Conservation (phyloP, 2,113 vertebrate species). For the Microtus montanus region DNA sequence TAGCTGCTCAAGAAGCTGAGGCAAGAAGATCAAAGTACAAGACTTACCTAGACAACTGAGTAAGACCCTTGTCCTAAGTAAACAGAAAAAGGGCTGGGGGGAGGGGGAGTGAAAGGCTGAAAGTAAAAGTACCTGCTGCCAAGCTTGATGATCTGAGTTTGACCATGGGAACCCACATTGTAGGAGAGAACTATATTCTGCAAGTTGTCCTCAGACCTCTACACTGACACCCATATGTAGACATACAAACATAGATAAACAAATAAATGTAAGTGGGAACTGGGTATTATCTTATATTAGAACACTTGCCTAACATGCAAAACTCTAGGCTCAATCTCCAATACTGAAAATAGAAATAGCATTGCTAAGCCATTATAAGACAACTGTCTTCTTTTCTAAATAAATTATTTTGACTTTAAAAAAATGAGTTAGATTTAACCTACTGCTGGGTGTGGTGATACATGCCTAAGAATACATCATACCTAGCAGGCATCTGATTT, state of each 20-base stretch:
- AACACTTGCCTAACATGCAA: neutral
- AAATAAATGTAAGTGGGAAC: no score
- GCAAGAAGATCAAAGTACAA: neutral
- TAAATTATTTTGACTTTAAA: constrained; percentile 51
- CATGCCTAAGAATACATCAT: neutral
- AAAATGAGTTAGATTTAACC: neutral
- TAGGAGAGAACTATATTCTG: neutral
- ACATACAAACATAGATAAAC: neutral
- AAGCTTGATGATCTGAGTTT: neutral
- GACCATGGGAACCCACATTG: neutral
- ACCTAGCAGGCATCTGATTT: neutral
- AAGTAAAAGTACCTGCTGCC: neutral
- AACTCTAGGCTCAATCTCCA: neutral
- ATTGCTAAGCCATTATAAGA: neutral
- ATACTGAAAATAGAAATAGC: neutral
- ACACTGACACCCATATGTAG: neutral
- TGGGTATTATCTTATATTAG: neutral
- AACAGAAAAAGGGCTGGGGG: neutral
- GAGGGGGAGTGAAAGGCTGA: neutral
- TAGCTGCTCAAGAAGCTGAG: neutral
- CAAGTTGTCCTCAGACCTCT: neutral
- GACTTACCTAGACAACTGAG: neutral
- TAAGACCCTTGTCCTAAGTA: neutral
- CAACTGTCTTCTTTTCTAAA: constrained; percentile 28
- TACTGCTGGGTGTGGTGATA: neutral